Base-by-base conservation (phyloP, 2,888 invertebrate species). In the Nebria brevicollis region DNA sequence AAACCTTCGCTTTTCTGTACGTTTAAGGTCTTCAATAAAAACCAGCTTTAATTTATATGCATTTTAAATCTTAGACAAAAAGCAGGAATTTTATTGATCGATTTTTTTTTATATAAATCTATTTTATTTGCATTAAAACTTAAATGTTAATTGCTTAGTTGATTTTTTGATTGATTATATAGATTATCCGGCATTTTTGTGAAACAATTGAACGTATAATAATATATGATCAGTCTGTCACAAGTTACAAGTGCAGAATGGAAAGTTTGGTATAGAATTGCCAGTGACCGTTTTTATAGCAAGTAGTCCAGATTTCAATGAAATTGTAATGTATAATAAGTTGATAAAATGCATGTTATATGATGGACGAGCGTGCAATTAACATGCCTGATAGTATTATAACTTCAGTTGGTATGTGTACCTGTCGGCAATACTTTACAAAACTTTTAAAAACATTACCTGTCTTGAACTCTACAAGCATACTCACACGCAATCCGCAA, bases 351-450 rank as follows among this genome's bases (percentile, higher is more conserved):
- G 70, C 70, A 34, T 34, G 34, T 70, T 15, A 20, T 70, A 70
- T 70, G 25, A 70, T 70, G 25, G 70, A 70, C 25, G 70, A 70
- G 25, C 15, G 25, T 70, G 13, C 34, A 25, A 70, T 70, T 70
- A 26, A 70, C 70, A 15, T 70, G 70, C 20, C 20, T 70, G 6
- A 25, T 70, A 34, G 70, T 70, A 66, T 66, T 65, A 65, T 13
- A 65, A 8, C 15, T 7, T 34, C 26, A 26, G 70, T 70, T 70
- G 70, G 70, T 54, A 70, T 70, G 70, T 70, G 34, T 70, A 34
- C 25, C 70, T 70, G 15, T 11, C 25, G 70, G 70, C 70, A 70
- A 70, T 70, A 34, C 70, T 70, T 70, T 70, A 34, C 11, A 70
- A 13, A 25, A 70, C 26, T 70, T 70, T 70, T 70, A 70, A 26